A percentile compares a stretch with the other conserved stretches of the same genome.
Conservation (phyloP, 1,140 invertebrate species). For the Drosophila ogumai region DNA sequence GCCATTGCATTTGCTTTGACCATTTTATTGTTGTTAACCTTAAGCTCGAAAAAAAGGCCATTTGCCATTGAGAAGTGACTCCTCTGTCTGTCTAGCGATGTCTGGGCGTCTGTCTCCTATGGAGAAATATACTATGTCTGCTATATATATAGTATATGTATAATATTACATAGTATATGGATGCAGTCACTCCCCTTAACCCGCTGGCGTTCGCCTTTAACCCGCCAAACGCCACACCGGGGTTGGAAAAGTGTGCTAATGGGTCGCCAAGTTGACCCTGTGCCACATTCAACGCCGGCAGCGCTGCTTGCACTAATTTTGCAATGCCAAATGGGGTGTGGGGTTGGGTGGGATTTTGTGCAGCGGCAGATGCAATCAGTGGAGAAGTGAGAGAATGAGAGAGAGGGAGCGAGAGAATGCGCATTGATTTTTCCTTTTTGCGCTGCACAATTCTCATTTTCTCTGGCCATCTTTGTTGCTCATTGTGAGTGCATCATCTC, state of each 20-base stretch:
- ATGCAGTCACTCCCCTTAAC: slow-evolving; percentile 10
- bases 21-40: slow-evolving; percentile 77
- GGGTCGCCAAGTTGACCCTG: slow-evolving; percentile 82
- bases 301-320: slow-evolving; percentile 70
- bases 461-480: slow-evolving; percentile 32
- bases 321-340: slow-evolving; percentile 45
- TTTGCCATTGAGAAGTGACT: slow-evolving; percentile 68
- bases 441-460: slow-evolving; percentile 45
- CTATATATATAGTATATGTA: neutral
- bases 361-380: slow-evolving; percentile 32
- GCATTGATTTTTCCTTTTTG: slow-evolving; percentile 70
- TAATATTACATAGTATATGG: slow-evolving; percentile 3
- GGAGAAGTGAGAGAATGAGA: neutral
- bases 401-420: slow-evolving; percentile 27
- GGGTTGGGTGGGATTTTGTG: slow-evolving; percentile 27
- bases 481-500: slow-evolving; percentile 17
- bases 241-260: slow-evolving; percentile 81
- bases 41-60: slow-evolving; percentile 69
- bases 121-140: slow-evolving; percentile 11
- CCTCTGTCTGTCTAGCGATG: slow-evolving; percentile 22
- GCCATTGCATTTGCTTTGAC: slow-evolving; percentile 49
- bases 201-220: slow-evolving; percentile 4
- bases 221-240: slow-evolving; percentile 10
- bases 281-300: slow-evolving; percentile 63
- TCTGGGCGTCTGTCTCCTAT: slow-evolving; percentile 31